A percentile compares a stretch with the other conserved stretches of the same genome.
Conservation (phyloP, 30 jellyfish, hydroid and myxozoan genomes). For the Clytia hemisphaerica region DNA sequence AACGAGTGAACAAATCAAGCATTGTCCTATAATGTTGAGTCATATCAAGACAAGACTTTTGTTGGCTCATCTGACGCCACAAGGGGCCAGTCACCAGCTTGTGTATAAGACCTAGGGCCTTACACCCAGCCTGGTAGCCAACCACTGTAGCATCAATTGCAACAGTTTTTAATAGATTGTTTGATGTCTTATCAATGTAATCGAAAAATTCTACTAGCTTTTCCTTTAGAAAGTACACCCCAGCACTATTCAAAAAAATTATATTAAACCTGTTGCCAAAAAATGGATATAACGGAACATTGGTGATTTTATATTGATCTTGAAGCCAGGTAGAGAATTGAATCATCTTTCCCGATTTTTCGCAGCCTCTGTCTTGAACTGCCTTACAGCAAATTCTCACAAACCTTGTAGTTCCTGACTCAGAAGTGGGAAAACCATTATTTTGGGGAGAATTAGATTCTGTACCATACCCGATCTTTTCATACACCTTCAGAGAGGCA, state of each 20-base stretch:
- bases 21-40: too few relatives aligned
- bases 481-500: constrained; percentile 27
- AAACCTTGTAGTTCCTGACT: constrained; percentile 25
- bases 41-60: too few relatives aligned
- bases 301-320: not conserved
- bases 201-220: constrained; percentile 4
- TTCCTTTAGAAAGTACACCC: not conserved
- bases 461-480: constrained; percentile 2
- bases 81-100: too few relatives aligned
- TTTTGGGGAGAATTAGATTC: constrained; percentile 28
- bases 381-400: constrained; percentile 18
- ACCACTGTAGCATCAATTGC: constrained; percentile 18
- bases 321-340: constrained; percentile 7
- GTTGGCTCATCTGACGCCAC: too few relatives aligned
- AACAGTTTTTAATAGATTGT: too few relatives aligned
- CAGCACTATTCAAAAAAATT: constrained; percentile 19
- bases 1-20: too few relatives aligned
- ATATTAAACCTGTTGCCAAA: too few relatives aligned
- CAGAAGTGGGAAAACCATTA: constrained; percentile 23
- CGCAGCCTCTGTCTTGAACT: constrained; percentile 43
- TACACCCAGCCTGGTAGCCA: constrained; percentile 14
- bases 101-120: not conserved
- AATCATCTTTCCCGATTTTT: constrained; percentile 35
- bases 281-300: constrained; percentile 23
- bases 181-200: too few relatives aligned